Percentiles rank a stretch among this genome's conserved stretches.
phyloP scores from a whole-genome alignment of 2,888 invertebrate species.

The Timandra comae region DNA sequence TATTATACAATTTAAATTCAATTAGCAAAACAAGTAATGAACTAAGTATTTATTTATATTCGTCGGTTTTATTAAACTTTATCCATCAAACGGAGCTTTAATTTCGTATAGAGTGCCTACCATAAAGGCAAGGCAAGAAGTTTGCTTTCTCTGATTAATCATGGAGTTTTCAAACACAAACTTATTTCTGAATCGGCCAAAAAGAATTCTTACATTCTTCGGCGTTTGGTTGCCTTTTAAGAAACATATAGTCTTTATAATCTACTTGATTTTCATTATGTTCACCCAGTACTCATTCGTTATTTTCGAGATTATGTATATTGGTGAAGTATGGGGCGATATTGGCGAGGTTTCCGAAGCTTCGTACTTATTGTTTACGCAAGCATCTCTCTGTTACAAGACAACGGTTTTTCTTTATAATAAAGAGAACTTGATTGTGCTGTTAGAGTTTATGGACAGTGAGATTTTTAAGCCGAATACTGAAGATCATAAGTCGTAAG shows the following conservation, averaged over 20 bases:
- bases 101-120: too few species aligned
- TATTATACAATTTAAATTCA: too few species aligned
- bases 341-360: constrained; percentile 54
- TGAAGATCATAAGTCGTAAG: constrained; percentile 47
- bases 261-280: constrained; percentile 40
- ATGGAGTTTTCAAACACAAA: constrained; percentile 24
- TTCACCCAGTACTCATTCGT: constrained; percentile 49
- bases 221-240: constrained; percentile 48
- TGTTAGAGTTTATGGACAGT: constrained; percentile 42
- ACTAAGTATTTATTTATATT: too few species aligned
- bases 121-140: too few species aligned
- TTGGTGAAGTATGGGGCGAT: constrained; percentile 53
- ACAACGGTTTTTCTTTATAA: constrained; percentile 45
- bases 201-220: constrained; percentile 37
- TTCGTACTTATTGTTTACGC: constrained; percentile 55
- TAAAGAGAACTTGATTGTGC: constrained; percentile 31
- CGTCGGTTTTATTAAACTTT: too few species aligned
- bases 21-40: too few species aligned
- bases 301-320: constrained; percentile 52
- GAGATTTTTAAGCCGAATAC: constrained; percentile 40
- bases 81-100: too few species aligned
- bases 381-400: constrained; percentile 57
- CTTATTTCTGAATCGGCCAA: constrained; percentile 41
- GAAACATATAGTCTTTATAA: constrained; percentile 27
- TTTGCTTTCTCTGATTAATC: too few species aligned